These are phyloP conservation scores for Ptilonorhynchus violaceus DNA, from an alignment of 2,113 vertebrate species.

Conservation along the genomic window DNA sequence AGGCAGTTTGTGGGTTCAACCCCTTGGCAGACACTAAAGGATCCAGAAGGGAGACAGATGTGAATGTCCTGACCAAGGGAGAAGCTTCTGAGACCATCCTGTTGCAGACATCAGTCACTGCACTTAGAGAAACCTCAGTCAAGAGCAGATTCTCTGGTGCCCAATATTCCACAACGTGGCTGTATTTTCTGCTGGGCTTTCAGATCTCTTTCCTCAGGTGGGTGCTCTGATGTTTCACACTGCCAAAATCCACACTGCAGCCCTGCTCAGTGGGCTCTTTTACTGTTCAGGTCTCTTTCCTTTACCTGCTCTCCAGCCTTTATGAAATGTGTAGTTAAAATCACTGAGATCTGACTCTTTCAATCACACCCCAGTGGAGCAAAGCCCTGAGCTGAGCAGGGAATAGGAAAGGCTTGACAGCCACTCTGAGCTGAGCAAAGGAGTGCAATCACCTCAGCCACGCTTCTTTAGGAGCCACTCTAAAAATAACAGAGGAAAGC, in stretches of 20 bases:
- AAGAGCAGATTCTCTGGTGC: not conserved
- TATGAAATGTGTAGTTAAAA: not conserved
- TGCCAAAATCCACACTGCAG: not conserved
- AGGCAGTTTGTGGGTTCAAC: not conserved
- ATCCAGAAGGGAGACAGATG: not conserved
- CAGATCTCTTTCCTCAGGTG: not conserved
- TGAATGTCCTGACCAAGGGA: not conserved
- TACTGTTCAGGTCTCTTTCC: not conserved
- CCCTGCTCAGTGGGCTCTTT: not conserved
- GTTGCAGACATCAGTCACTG: not conserved
- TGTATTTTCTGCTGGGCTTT: not conserved
- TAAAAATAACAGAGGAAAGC: not conserved
- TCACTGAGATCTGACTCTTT: not conserved
- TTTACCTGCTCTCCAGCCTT: not conserved
- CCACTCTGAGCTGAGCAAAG: not conserved
- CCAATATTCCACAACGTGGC: not conserved
- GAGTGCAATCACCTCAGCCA: not conserved
- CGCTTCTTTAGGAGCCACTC: not conserved
- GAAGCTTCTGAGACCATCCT: not conserved
- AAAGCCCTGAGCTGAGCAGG: slow-evolving; percentile 4
- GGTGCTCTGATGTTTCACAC: not conserved
- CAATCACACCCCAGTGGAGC: not conserved
- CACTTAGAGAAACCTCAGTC: not conserved
- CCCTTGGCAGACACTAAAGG: not conserved
- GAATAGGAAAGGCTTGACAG: not conserved